These are phyloP conservation scores for Ecliptopera silaceata DNA, from an alignment of 2,888 invertebrate species.

Conservation along the genomic window DNA sequence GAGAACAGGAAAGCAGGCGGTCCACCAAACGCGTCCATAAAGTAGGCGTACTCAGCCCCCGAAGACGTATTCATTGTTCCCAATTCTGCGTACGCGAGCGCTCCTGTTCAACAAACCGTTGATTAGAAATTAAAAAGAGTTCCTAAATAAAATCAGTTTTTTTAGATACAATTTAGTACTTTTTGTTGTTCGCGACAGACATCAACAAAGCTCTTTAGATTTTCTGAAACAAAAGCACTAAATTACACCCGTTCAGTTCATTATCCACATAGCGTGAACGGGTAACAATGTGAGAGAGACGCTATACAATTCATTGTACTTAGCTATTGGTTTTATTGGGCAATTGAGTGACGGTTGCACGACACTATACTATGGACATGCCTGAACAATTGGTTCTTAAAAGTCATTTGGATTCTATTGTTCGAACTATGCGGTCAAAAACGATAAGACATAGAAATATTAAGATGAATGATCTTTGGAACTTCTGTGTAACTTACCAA, in stretches of 20 bases:
- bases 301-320: slow-evolving; percentile 34
- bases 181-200: slow-evolving; percentile 28
- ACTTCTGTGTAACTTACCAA: slow-evolving; percentile 87
- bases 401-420: slow-evolving; percentile 12
- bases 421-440: neutral
- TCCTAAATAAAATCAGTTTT: slow-evolving; percentile 22
- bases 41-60: slow-evolving; percentile 97
- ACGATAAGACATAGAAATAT: neutral
- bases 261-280: slow-evolving; percentile 17
- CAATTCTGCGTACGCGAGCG: slow-evolving; percentile 96
- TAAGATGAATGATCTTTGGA: neutral
- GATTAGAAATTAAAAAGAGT: slow-evolving; percentile 22
- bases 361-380: slow-evolving; percentile 23
- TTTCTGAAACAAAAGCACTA: slow-evolving; percentile 31
- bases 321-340: slow-evolving; percentile 36
- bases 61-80: slow-evolving; percentile 98
- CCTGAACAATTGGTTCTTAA: slow-evolving; percentile 14
- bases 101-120: slow-evolving; percentile 83
- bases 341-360: slow-evolving; percentile 29
- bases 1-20: slow-evolving; percentile 96
- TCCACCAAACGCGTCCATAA: slow-evolving; percentile 97
- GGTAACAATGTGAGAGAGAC: slow-evolving; percentile 22
- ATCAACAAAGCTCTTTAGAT: slow-evolving; percentile 28
- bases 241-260: slow-evolving; percentile 25
- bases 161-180: slow-evolving; percentile 28